These are phyloP conservation scores for Spatulosminthurus flaviceps DNA, from an alignment of 2,888 invertebrate species.

Conservation along the genomic window DNA sequence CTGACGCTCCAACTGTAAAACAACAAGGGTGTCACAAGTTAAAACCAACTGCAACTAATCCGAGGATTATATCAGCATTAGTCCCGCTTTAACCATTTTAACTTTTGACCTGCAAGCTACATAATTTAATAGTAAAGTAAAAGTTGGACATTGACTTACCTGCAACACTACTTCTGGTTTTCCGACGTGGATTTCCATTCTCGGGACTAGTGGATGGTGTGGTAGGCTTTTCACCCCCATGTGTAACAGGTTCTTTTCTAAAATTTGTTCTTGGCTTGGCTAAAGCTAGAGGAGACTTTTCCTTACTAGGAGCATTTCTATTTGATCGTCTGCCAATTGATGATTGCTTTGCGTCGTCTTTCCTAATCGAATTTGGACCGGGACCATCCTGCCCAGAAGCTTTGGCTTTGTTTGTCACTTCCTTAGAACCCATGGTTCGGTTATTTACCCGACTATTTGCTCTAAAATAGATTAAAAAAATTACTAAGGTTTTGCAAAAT, in stretches of 20 bases:
- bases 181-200: conserved; percentile 61
- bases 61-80: too few relatives aligned
- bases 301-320: conserved; percentile 51
- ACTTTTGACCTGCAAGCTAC: too few relatives aligned
- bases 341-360: conserved; percentile 46
- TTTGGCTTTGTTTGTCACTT: conserved; percentile 45
- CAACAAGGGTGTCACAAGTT: too few relatives aligned
- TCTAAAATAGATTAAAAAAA: conserved; percentile 41
- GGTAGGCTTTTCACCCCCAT: conserved; percentile 36
- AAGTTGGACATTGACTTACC: conserved; percentile 33
- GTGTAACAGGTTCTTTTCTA: conserved; percentile 34
- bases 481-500: neutral
- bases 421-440: conserved; percentile 44
- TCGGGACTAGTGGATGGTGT: conserved; percentile 54
- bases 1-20: conserved; percentile 52
- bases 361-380: conserved; percentile 41
- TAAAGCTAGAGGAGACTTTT: conserved; percentile 57
- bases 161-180: conserved; percentile 63
- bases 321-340: conserved; percentile 51
- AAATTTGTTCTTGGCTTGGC: conserved; percentile 61
- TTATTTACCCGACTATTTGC: conserved; percentile 53
- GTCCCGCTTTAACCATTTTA: too few relatives aligned
- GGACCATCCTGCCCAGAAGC: conserved; percentile 49
- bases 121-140: too few relatives aligned
- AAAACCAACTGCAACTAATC: too few relatives aligned